These are phyloP conservation scores for Cryptophagus acutangulus DNA, from an alignment of 2,888 invertebrate species.

Conservation along the genomic window DNA sequence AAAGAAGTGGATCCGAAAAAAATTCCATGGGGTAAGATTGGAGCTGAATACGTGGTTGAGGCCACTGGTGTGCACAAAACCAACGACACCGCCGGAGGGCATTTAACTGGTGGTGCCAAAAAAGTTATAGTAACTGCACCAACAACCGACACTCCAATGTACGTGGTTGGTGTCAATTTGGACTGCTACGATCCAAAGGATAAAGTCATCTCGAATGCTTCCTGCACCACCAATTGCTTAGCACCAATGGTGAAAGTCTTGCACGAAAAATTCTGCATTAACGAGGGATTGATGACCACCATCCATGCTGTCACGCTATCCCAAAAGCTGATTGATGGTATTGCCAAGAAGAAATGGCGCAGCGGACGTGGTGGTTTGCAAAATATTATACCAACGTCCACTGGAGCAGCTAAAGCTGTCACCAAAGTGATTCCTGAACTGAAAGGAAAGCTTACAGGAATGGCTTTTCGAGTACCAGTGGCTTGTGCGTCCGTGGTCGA, in stretches of 20 bases:
- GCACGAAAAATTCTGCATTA: constrained; percentile 91
- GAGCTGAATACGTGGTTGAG: constrained; percentile 95
- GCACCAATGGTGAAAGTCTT: constrained; percentile 97
- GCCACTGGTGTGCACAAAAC: constrained; percentile 98
- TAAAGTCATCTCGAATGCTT: constrained; percentile 86
- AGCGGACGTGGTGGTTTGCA: constrained; percentile 98
- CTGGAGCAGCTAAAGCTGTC: constrained; percentile 99
- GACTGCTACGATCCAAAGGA: constrained; percentile 72
- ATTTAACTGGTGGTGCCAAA: constrained; percentile 87
- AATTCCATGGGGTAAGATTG: constrained; percentile 88
- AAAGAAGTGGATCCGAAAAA: constrained; percentile 71
- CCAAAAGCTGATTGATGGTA: constrained; percentile 96
- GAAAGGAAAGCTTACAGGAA: constrained; percentile 97
- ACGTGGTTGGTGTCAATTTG: constrained; percentile 94
- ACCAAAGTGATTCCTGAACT: constrained; percentile 97
- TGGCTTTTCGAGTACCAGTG: constrained; percentile 99
- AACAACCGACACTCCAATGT: constrained; percentile 99
- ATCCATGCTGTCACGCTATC: constrained; percentile 97
- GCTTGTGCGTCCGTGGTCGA: constrained; percentile 98
- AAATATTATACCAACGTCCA: constrained; percentile 98
- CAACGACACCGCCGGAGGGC: constrained; percentile 82
- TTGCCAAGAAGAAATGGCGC: constrained; percentile 91
- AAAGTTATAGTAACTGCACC: constrained; percentile 98
- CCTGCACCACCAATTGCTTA: constrained; percentile 98
- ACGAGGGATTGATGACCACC: constrained; percentile 95